Evolutionary conservation across 2,797 vertebrate species (phyloP), one percentile per base, ranked within the genome.

Genomic region (Alca torda): DNA sequence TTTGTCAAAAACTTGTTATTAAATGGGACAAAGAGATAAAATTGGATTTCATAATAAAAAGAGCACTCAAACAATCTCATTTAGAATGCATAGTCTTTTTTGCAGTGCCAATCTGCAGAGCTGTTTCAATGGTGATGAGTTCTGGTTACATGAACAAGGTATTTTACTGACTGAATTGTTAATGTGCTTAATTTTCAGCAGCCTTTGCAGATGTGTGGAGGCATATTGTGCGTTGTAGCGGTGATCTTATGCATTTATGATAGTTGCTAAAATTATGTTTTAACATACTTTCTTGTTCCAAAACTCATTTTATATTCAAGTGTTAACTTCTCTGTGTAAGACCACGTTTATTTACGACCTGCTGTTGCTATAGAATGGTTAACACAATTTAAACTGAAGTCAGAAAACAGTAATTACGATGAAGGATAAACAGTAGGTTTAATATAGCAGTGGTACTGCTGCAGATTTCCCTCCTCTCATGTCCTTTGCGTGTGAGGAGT

Each of bases 31-130:
- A 96, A 97, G 79, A 92, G 59, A 77, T 93, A 94, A 97, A 97
- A 98, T 93, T 97, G 78, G 93, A 97, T 98, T 97, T 95, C 41
- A 67, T 94, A 97, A 94, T 93, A 95, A 96, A 96, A 97, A 94
- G 70, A 94, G 61, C 80, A 82, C 84, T 97, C 91, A 93, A 93
- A 77, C 78, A 90, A 87, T 96, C 94, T 96, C 65, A 95, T 97
- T 94, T 96, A 96, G 93, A 95, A 92, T n/a, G 72, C 95, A 95
- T 84, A 93, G 92, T 70, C 48, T 87, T 81, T 93, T 96, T 79
- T 88, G 78, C 57, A 59, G 37, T 26, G 72, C 37, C 13, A 61
- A 3, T 89, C 60, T 83, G n/a, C 18, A 26, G 64, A 78, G 78
- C 45, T 60, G 10, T 41, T 76, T 86, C 91, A 92, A 92, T 86